A percentile compares a stretch with the other conserved stretches of the same genome.
These are phyloP conservation scores for Chelmon rostratus DNA, from an alignment of 2,797 vertebrate species.

Conservation along the genomic window DNA sequence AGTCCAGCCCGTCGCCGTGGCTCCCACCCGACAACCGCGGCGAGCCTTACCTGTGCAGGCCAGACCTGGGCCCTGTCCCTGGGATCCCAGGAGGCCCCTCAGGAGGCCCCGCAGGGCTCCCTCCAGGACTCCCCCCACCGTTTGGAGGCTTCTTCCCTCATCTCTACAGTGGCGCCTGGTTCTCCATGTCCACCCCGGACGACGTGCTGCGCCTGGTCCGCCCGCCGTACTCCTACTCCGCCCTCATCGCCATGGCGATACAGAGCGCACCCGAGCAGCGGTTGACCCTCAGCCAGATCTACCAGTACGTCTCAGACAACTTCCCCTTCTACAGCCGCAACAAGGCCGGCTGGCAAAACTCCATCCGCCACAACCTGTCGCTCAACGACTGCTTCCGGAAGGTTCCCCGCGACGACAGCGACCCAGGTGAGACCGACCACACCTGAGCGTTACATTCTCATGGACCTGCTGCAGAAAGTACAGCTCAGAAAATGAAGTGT, in stretches of 20 bases:
- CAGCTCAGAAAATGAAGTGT: no score
- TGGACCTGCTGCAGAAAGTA: no score
- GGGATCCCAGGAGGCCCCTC: constrained; percentile 6
- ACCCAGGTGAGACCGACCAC: constrained; percentile 87
- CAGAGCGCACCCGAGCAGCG: constrained; percentile 90
- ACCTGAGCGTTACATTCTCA: not conserved
- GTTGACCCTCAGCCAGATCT: constrained; percentile 96
- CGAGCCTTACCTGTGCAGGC: constrained; percentile 86
- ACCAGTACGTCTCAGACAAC: constrained; percentile 93
- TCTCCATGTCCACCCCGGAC: constrained; percentile 88
- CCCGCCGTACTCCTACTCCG: constrained; percentile 96
- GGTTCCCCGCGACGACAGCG: constrained; percentile 89
- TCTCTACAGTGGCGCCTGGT: constrained; percentile 88
- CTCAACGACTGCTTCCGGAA: constrained; percentile 96
- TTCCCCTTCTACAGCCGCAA: constrained; percentile 96
- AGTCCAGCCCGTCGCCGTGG: constrained; percentile 51
- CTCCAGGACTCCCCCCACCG: not conserved
- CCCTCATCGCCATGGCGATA: constrained; percentile 97
- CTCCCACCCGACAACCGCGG: constrained; percentile 41
- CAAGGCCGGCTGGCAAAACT: constrained; percentile 97
- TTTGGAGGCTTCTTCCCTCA: constrained; percentile 82
- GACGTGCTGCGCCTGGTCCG: constrained; percentile 92
- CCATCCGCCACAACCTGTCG: constrained; percentile 95
- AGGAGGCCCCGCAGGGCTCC: no score
- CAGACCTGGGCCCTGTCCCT: constrained; percentile 76